These are phyloP conservation scores for Coptotermes formosanus DNA, from an alignment of 1,140 invertebrate species.

Conservation along the genomic window DNA sequence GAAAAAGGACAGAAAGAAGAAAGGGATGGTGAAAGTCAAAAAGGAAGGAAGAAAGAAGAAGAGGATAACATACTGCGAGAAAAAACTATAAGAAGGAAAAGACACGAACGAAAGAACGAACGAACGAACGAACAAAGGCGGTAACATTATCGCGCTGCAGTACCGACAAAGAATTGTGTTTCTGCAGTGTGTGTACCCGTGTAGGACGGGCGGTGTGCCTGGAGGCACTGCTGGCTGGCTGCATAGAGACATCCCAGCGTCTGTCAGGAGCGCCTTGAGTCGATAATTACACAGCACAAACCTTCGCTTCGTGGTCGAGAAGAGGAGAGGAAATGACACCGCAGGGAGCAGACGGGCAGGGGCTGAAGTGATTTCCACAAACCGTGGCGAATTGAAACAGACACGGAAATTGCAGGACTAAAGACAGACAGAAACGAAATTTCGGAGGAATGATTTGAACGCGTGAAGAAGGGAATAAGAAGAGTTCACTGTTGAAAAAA, in stretches of 20 bases:
- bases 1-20: background rate
- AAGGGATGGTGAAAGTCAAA: background rate
- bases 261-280: conserved; percentile 13
- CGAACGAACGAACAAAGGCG: too few species aligned
- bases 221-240: background rate
- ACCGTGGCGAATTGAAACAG: conserved; percentile 25
- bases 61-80: too few species aligned
- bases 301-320: background rate
- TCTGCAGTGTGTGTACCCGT: too few species aligned
- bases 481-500: too few species aligned
- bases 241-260: conserved; percentile 2
- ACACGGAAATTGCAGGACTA: conserved; percentile 18
- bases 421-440: background rate
- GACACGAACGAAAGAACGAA: too few species aligned
- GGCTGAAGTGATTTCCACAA: too few species aligned
- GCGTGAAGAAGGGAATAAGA: too few species aligned
- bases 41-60: background rate
- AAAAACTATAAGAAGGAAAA: too few species aligned
- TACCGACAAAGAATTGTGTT: too few species aligned
- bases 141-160: too few species aligned
- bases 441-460: too few species aligned
- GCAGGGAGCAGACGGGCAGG: background rate
- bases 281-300: conserved; percentile 9
- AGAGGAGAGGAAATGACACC: conserved; percentile 12
- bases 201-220: background rate